These are phyloP conservation scores for Lasius platythorax DNA, from an alignment of 2,888 invertebrate species.

Conservation along the genomic window DNA sequence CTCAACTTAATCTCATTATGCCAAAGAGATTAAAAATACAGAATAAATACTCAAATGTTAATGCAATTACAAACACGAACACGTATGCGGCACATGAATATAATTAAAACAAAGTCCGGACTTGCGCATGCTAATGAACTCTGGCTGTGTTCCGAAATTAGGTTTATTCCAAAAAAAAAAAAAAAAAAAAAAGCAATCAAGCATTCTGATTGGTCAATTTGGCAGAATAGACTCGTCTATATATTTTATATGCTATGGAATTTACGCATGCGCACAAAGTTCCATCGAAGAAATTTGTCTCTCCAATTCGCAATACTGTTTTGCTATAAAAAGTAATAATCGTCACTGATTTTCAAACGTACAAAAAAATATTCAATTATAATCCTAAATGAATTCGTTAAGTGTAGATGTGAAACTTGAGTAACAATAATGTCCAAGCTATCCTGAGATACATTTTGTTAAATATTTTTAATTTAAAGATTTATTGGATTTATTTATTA, in stretches of 20 bases:
- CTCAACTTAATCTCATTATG: no score
- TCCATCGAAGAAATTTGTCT: not conserved
- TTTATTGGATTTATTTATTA: not conserved
- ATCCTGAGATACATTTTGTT: not conserved
- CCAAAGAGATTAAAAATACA: not conserved
- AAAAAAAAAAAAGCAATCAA: no score
- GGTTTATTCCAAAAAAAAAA: no score
- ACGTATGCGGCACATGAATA: not conserved
- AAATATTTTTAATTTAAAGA: not conserved
- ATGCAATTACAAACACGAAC: not conserved
- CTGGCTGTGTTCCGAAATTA: no score
- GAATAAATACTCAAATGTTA: not conserved
- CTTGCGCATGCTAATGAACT: no score
- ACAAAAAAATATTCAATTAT: not conserved
- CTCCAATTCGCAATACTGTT: not conserved
- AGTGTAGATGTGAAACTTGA: not conserved
- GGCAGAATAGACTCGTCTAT: no score
- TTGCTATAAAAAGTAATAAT: not conserved
- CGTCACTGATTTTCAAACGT: not conserved
- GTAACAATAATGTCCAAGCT: not conserved
- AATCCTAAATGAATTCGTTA: not conserved
- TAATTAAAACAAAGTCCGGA: no score
- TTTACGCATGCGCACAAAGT: not conserved
- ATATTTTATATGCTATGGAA: not conserved
- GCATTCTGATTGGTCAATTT: no score